A percentile compares a stretch with the other conserved stretches of the same genome.
Conservation (phyloP, 2,797 vertebrate species). For the Synaphobranchus kaupii region DNA sequence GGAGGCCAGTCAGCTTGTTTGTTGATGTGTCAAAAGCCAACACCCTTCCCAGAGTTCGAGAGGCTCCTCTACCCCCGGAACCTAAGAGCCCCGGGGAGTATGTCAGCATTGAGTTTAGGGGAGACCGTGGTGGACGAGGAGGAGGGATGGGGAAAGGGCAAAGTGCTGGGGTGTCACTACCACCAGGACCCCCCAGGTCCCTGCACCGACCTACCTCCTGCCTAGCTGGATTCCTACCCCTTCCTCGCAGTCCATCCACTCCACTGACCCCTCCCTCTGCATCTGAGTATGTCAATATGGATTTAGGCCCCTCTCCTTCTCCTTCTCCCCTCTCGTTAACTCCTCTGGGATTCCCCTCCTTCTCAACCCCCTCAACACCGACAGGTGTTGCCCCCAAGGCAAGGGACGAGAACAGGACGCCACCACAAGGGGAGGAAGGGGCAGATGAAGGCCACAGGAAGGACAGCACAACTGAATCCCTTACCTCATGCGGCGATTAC, state of each 20-base stretch:
- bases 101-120: conserved; percentile 74
- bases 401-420: conserved; percentile 44
- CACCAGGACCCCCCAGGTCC: conserved; percentile 52
- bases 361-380: conserved; percentile 68
- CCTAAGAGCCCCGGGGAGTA: conserved; percentile 80
- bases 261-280: conserved; percentile 59
- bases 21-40: conserved; percentile 80
- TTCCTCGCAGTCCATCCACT: conserved; percentile 63
- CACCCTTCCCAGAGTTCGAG: conserved; percentile 76
- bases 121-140: conserved; percentile 51
- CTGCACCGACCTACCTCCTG: conserved; percentile 67
- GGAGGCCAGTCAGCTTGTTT: conserved; percentile 71
- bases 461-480: conserved; percentile 57
- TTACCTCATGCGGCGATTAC: conserved; percentile 67
- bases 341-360: conserved; percentile 67
- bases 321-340: conserved; percentile 69
- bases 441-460: conserved; percentile 51
- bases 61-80: conserved; percentile 70
- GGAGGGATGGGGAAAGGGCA: conserved; percentile 51
- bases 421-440: conserved; percentile 52
- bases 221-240: conserved; percentile 65
- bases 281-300: conserved; percentile 73
- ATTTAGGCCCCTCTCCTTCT: conserved; percentile 68
- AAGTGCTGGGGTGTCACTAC: conserved; percentile 59
- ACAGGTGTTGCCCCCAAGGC: conserved; percentile 60